Conservation (phyloP, 2,113 vertebrate genomes). For the Chaetodon auriga region DNA sequence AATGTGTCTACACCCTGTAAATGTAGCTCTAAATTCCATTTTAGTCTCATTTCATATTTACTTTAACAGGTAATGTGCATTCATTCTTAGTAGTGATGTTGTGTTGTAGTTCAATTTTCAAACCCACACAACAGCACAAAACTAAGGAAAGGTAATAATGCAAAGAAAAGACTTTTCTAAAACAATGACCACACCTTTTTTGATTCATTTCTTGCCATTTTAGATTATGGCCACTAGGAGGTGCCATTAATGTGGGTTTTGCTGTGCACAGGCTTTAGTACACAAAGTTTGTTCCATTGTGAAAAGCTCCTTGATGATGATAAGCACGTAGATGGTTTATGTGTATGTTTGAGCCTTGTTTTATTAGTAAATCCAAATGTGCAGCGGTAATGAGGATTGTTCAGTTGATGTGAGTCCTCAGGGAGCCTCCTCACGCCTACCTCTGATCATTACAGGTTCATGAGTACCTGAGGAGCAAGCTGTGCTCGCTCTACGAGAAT, state of each 20-base stretch:
- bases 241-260: not conserved
- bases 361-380: no score
- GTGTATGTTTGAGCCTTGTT: not conserved
- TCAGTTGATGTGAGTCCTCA: not conserved
- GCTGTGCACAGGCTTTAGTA: not conserved
- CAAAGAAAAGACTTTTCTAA: not conserved
- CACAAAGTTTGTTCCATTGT: not conserved
- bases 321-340: not conserved
- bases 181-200: conserved; percentile 28
- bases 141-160: not conserved
- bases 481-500: conserved; percentile 87
- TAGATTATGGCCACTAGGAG: conserved; percentile 52
- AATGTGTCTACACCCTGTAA: not conserved
- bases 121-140: not conserved
- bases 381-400: not conserved
- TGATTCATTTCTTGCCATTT: conserved; percentile 5
- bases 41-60: not conserved
- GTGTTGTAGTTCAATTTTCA: not conserved
- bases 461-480: conserved; percentile 86
- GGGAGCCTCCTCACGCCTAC: not conserved
- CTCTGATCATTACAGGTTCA: conserved; percentile 77
- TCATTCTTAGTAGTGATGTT: not conserved
- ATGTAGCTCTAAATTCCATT: not conserved
- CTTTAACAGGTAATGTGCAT: not conserved
- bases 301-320: not conserved